These are phyloP conservation scores for Xestia xanthographa DNA, from an alignment of 2,888 invertebrate genomes.

Conservation along the genomic window DNA sequence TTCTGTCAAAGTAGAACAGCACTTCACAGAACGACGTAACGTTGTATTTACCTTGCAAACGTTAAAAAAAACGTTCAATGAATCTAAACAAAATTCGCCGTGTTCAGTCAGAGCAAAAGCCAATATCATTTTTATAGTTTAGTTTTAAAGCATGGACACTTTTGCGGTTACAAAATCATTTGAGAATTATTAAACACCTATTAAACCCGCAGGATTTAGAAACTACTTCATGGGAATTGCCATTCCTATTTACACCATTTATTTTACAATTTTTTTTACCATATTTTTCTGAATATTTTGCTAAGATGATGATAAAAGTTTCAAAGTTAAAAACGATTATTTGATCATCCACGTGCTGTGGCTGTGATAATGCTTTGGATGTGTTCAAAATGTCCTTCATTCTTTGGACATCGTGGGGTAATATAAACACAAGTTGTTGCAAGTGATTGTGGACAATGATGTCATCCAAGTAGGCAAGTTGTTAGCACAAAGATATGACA, in stretches of 20 bases:
- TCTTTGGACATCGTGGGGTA: conserved; percentile 47
- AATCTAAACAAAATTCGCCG: conserved; percentile 14
- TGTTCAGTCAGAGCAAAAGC: conserved; percentile 59
- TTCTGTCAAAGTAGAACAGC: conserved; percentile 2
- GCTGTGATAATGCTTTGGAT: conserved; percentile 46
- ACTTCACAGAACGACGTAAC: conserved; percentile 6
- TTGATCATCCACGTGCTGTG: conserved; percentile 60
- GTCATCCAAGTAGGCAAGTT: conserved; percentile 60
- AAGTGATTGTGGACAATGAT: conserved; percentile 52
- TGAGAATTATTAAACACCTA: conserved; percentile 79
- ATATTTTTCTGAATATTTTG: conserved; percentile 3
- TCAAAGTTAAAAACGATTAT: conserved; percentile 32
- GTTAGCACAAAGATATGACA: conserved; percentile 72
- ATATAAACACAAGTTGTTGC: conserved; percentile 39
- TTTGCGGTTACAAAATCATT: conserved; percentile 66
- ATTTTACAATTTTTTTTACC: background rate
- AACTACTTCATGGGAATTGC: conserved; percentile 35
- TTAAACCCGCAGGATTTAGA: conserved; percentile 68
- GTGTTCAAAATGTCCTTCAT: conserved; percentile 45
- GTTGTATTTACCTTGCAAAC: conserved; percentile 10
- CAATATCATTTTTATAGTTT: conserved; percentile 68
- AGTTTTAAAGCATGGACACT: conserved; percentile 81
- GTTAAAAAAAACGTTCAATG: background rate
- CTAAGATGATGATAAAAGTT: background rate
- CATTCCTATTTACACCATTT: conserved; percentile 71